phyloP scores from a whole-genome alignment of 2,888 invertebrate species.

The Thymelicus acteon region DNA sequence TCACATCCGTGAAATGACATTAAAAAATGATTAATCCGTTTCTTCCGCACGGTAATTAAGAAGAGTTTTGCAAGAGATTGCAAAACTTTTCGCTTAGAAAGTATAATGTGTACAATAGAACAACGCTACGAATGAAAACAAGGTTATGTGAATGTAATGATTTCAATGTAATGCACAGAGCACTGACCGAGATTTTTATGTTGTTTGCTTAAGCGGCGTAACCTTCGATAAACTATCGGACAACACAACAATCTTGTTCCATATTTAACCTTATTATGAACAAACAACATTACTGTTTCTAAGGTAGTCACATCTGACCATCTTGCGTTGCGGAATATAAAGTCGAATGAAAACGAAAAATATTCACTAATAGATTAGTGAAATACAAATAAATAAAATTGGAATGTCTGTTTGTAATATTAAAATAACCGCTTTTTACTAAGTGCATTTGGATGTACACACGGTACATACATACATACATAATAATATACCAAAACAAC shows the following conservation, averaged over 20 bases:
- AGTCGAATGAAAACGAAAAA: too few species aligned
- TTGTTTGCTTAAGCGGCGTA: slow-evolving; percentile 30
- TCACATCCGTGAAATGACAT: slow-evolving; percentile 21
- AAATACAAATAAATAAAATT: too few species aligned
- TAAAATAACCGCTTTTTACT: too few species aligned
- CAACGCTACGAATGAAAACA: slow-evolving; percentile 23
- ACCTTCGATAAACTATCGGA: slow-evolving; percentile 30
- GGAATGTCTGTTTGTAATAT: too few species aligned
- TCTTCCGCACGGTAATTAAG: slow-evolving; percentile 29
- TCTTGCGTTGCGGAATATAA: background rate
- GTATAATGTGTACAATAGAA: slow-evolving; percentile 21
- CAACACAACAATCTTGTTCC: background rate
- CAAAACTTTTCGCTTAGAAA: slow-evolving; percentile 37
- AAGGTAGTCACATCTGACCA: too few species aligned
- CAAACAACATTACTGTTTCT: background rate
- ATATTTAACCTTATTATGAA: background rate
- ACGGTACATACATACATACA: too few species aligned
- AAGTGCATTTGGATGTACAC: too few species aligned
- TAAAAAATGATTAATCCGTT: slow-evolving; percentile 23
- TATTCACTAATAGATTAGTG: too few species aligned
- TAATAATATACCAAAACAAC: too few species aligned
- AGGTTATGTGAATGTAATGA: slow-evolving; percentile 35
- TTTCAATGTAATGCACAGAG: slow-evolving; percentile 21
- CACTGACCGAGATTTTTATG: slow-evolving; percentile 36
- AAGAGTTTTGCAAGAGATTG: slow-evolving; percentile 27